Evolutionary conservation across 2,113 vertebrate species (phyloP), one percentile per base, ranked within the genome.

Genomic region (Rousettus leschenaultii): DNA sequence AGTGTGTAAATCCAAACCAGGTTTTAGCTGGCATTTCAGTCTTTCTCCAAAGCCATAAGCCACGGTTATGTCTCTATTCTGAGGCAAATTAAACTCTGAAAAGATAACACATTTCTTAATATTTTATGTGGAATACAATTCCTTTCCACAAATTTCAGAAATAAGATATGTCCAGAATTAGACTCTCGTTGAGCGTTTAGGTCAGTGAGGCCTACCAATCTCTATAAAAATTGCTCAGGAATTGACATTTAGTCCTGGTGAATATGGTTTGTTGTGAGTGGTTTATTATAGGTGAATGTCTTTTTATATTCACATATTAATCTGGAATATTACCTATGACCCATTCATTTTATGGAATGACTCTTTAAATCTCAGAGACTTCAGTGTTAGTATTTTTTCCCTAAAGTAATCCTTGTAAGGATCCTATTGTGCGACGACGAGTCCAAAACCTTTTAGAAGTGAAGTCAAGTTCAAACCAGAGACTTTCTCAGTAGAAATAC

Each of bases 281-380:
- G 33, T 21, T 86, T 38, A 19, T 75, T 74, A 28, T 73, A 38
- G 28, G 16, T 94, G 91, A 80, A 88, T 96, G 48, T 97, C 95
- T 51, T 98, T 84, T 96, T 95, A 95, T 51, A 75, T 82, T 91
- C 91, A 89, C 59, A 89, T 63, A 24, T 45, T 96, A 88, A 91
- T 85, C 65, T 96, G 19, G 57, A 97, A 95, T 97, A 95, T 98
- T 96, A 97, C 26, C 35, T 94, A 91, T 86, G 86, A 97, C 92
- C 89, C 90, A 88, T 88, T 95, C 94, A 94, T 96, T 86, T 96
- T 80, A n/a, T 70, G 70, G 43, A 57, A 38, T 80, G 63, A 86
- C 70, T 92, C 95, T 89, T 96, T 97, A 97, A 97, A n/a, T n/a
- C 65, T 88, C 40, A 88, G 38, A 85, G 48, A 57, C 19, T 51